Base-by-base conservation (phyloP, 2,797 vertebrate genomes). In the Eidolon dupreanum region DNA sequence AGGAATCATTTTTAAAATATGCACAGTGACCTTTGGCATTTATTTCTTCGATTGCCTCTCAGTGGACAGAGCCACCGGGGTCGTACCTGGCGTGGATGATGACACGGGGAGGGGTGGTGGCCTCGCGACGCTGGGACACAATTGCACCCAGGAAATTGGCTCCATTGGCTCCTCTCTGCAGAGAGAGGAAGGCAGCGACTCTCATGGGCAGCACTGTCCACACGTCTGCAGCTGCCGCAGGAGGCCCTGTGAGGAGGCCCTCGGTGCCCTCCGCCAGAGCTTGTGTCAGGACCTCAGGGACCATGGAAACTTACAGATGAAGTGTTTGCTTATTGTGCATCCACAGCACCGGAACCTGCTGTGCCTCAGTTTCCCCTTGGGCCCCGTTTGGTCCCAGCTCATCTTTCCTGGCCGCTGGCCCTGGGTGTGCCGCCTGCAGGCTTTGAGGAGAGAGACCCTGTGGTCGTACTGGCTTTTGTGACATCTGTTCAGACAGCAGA, bases 101-200 rank as follows among this genome's bases (percentile, higher is more conserved):
- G 20, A 28, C 4, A 8, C 10, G 8, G 1, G 33, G 77, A 3
- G 6, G 87, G 63, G 24, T 9, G n/a, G 57, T 19, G 41, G 36
- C 74, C 70, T 81, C 5, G 33, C 13, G 84, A 1, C 8, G 26
- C 73, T 1, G 12, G 71, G 41, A 26, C 28, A 0, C 0, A 7
- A 13, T 11, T 0, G 4, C 28, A 0, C 36, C 31, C 0, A 6
- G 13, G 15, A 15, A 8, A 22, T 2, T 10, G 16, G 11, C 19
- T 1, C 33, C 2, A 0, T 9, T 0, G 11, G 28, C n/a, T 22
- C 11, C 53, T 19, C 12, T 6, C 6, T 0, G 0, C 1, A 11
- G 55, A 51, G 26, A 61, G 5, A n/a, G 28, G 31, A 2, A 2
- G 12, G 43, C 43, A 9, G 43, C 8, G 9, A 43, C 43, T 7